phyloP scores from a whole-genome alignment of 2,113 vertebrate species.

The Hyaena hyaena region DNA sequence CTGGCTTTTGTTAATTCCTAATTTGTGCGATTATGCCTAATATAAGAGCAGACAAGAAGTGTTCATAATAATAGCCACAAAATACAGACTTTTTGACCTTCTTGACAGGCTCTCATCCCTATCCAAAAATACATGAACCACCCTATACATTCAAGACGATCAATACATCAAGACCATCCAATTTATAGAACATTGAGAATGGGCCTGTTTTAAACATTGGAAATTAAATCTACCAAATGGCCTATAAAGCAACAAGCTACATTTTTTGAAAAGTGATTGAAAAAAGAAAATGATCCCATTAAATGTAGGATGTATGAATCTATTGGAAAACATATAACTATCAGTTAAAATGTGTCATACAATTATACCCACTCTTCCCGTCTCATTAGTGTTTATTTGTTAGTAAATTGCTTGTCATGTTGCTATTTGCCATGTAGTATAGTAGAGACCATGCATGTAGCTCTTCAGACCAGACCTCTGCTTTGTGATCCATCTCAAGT shows the following conservation, averaged over 20 bases:
- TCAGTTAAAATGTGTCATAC: not conserved
- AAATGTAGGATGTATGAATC: not conserved
- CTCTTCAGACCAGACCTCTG: not conserved
- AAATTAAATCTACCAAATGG: not conserved
- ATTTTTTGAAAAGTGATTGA: not conserved
- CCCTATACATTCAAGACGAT: too few species aligned
- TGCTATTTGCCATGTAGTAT: rapidly evolving
- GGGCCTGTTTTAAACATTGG: not conserved
- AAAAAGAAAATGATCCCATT: not conserved
- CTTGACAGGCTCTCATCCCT: not conserved
- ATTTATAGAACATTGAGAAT: not conserved
- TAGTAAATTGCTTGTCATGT: not conserved
- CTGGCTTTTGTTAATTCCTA: not conserved
- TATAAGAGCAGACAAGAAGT: not conserved
- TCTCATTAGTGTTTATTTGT: not conserved
- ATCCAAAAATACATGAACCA: not conserved
- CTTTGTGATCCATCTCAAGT: not conserved
- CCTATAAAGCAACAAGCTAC: not conserved
- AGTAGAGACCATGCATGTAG: rapidly evolving
- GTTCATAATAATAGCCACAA: not conserved
- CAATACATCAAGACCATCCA: not conserved
- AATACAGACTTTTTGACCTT: not conserved
- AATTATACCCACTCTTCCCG: not conserved
- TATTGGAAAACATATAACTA: not conserved
- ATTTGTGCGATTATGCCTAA: not conserved